phyloP scores from a whole-genome alignment of 2,888 invertebrate species.

The Xestobium rufovillosum region DNA sequence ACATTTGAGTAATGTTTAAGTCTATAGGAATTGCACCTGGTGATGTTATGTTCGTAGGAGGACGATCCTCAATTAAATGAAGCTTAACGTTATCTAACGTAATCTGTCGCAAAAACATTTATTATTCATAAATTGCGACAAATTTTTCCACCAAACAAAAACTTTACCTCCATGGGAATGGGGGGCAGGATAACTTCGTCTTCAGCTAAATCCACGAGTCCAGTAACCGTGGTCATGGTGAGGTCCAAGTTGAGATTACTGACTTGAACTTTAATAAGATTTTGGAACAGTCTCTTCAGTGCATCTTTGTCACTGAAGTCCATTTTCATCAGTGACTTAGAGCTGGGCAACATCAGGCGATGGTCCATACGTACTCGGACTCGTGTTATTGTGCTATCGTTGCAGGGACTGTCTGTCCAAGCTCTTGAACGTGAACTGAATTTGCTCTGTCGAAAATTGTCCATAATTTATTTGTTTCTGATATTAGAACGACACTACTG shows the following conservation, averaged over 20 bases:
- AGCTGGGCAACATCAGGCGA: conserved; percentile 43
- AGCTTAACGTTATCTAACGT: conserved; percentile 67
- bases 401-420: conserved; percentile 62
- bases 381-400: conserved; percentile 46
- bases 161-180: conserved; percentile 69
- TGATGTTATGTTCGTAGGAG: conserved; percentile 70
- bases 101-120: conserved; percentile 47
- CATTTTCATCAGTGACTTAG: conserved; percentile 32
- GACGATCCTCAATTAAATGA: conserved; percentile 76
- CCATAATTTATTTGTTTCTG: too few species aligned
- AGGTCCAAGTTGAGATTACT: conserved; percentile 60
- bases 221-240: conserved; percentile 75
- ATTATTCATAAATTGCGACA: conserved; percentile 3
- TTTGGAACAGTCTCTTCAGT: conserved; percentile 43
- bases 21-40: conserved; percentile 76
- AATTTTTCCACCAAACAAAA: conserved; percentile 7
- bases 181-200: conserved; percentile 78
- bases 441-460: conserved; percentile 60
- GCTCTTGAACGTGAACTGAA: conserved; percentile 75
- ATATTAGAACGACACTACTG: too few species aligned
- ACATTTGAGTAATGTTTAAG: conserved; percentile 62
- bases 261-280: conserved; percentile 56
- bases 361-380: conserved; percentile 58
- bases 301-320: conserved; percentile 43
- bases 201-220: conserved; percentile 75